Base-by-base conservation (phyloP, 2,113 vertebrate species). In the Melanotaenia duboulayi region DNA sequence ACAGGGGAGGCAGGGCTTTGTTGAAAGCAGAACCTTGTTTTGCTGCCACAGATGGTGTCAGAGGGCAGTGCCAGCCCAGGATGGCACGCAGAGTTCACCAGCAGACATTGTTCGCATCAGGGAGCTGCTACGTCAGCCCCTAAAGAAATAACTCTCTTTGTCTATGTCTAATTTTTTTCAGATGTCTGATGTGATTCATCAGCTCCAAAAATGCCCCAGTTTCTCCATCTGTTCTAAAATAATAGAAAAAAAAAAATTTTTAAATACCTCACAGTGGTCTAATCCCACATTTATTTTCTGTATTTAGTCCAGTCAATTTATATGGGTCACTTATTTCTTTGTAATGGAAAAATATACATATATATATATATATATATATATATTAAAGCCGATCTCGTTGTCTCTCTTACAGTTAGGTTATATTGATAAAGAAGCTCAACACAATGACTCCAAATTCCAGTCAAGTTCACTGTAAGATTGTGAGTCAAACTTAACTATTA, bases 51-150 rank as follows among this genome's bases (percentile, higher is more conserved):
- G 72, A 55, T 65, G 54, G 71, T 63, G 76, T 76, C 66, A 61
- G 73, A 61, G 71, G 72, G 76, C 65, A 83, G 74, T 32, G 68
- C 75, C 51, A 40, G 78, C 73, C 55, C 83, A 71, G 79, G 65
- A 70, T 79, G 83, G 85, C 83, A 83, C 55, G 54, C 76, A 83
- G 74, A 90, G 87, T 81, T 90, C 74, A 85, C n/a, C 84, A 22
- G 67, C 71, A 42, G 75, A 74, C 74, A 81, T 55, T 76, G 58
- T 81, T 50, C 37, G 51, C 50, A 56, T 40, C 25, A 46, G 71
- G 51, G 74, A 84, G 79, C 61, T 20, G 84, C 83, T 64, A 76
- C 10, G 65, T 88, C 83, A 85, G 80, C 64, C n/a, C 24, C 51
- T 13, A 24, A 81, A 82, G 79, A 73, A 72, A 69, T 71, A 59